A percentile compares a stretch with the other conserved stretches of the same genome.
Evolutionary conservation across 1,140 invertebrate species (phyloP).

Genomic region (Scaptodrosophila lebanonensis): DNA sequence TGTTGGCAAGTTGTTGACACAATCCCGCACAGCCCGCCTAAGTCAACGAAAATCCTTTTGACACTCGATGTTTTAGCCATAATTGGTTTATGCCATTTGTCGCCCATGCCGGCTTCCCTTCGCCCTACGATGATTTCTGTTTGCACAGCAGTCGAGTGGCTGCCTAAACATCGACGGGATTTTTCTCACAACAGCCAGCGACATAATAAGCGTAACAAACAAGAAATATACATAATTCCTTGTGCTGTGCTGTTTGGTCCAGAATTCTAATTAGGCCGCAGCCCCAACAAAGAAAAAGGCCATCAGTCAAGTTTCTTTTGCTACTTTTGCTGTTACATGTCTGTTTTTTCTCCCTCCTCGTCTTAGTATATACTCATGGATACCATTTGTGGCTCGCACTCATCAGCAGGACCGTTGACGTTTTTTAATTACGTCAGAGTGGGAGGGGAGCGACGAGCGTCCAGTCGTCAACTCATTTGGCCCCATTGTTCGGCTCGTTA

Average conservation of each 20-base stretch:
- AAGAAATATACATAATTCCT: conserved; percentile 46
- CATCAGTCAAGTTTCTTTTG: neutral
- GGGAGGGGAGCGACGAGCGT: conserved; percentile 8
- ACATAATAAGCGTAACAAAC: conserved; percentile 17
- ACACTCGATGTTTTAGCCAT: conserved; percentile 33
- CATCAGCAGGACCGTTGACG: too few species aligned
- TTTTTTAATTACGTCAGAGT: conserved; percentile 47
- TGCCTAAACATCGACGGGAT: too few species aligned
- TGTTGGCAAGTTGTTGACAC: too few species aligned
- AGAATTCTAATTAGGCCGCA: conserved; percentile 32
- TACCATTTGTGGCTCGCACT: neutral
- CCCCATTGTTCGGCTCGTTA: conserved; percentile 19
- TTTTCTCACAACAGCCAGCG: too few species aligned
- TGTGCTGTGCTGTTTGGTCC: conserved; percentile 16
- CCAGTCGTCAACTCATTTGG: too few species aligned
- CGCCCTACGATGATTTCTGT: too few species aligned
- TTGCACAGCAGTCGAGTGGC: too few species aligned
- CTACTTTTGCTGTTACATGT: too few species aligned
- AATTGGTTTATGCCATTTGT: conserved; percentile 56
- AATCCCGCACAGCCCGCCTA: too few species aligned
- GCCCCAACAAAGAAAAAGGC: neutral
- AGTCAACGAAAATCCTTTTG: conserved; percentile 26
- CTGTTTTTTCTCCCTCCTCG: neutral
- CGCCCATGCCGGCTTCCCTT: too few species aligned
- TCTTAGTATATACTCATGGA: too few species aligned